A percentile compares a stretch with the other conserved stretches of the same genome.
Conservation (phyloP, 2,113 vertebrate species). For the Rousettus leschenaultii region DNA sequence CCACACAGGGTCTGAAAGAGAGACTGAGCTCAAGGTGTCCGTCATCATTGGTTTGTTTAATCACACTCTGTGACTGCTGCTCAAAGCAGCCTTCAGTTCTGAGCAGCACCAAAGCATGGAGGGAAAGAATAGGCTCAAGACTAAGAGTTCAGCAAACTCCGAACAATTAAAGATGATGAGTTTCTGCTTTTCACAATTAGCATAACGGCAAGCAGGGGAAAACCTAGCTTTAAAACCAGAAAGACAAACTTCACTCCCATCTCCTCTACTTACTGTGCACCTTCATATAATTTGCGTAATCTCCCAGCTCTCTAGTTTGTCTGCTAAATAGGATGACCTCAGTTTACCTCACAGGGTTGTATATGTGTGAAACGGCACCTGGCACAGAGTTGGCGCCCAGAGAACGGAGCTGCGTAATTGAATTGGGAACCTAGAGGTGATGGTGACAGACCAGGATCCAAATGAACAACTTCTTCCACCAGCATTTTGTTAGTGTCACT, state of each 20-base stretch:
- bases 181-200: not conserved
- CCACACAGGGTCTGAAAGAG: accelerated
- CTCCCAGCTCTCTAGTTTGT: not conserved
- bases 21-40: accelerated
- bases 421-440: not conserved
- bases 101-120: not conserved
- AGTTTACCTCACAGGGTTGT: not conserved
- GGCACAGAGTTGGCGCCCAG: not conserved
- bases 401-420: not conserved
- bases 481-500: not conserved
- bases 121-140: not conserved
- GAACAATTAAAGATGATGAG: not conserved
- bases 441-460: not conserved
- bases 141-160: not conserved
- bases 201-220: not conserved
- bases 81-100: not conserved
- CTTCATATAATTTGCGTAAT: not conserved
- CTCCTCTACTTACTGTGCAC: not conserved
- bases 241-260: not conserved
- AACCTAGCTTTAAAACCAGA: not conserved
- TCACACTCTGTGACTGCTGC: not conserved
- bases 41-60: not conserved
- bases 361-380: not conserved
- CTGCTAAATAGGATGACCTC: not conserved
- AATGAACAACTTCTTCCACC: not conserved